Evolutionary conservation across 2,888 invertebrate species (phyloP).

Genomic region (Acanthosoma haemorrhoidale): DNA sequence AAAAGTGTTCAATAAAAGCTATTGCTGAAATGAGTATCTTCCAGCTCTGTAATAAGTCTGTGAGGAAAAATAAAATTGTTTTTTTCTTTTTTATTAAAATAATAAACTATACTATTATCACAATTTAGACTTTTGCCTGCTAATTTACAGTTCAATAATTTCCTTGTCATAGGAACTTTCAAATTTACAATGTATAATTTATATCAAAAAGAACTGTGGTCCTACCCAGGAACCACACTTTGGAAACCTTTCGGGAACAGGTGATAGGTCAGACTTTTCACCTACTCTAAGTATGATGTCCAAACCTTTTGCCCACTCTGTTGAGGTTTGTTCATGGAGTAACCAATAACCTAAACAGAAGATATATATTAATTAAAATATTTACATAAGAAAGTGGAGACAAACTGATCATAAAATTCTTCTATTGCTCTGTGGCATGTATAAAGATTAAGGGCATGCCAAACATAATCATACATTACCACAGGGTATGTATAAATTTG

Average conservation of each 20-base stretch:
- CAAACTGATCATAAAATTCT: no score
- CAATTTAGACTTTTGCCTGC: background rate
- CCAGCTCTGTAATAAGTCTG: no score
- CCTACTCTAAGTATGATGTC: conserved; percentile 71
- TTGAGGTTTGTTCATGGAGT: conserved; percentile 68
- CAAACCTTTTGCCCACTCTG: conserved; percentile 69
- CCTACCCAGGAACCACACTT: conserved; percentile 71
- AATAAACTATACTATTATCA: background rate
- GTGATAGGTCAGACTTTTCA: conserved; percentile 57
- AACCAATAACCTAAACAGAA: conserved; percentile 74
- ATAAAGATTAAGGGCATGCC: no score
- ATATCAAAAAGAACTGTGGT: conserved; percentile 67
- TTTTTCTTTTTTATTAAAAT: no score
- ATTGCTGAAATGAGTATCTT: no score
- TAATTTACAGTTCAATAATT: background rate
- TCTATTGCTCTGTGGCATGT: no score
- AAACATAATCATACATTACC: no score
- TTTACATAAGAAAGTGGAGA: no score
- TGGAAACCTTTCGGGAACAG: conserved; percentile 67
- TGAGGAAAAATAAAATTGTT: no score
- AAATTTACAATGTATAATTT: conserved; percentile 40
- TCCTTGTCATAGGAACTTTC: background rate
- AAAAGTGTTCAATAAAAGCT: no score
- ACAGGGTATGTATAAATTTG: no score
- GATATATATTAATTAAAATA: no score